A percentile compares a stretch with the other conserved stretches of the same genome.
Conservation (phyloP, 1,140 invertebrate genomes). For the Telenomus remus region DNA sequence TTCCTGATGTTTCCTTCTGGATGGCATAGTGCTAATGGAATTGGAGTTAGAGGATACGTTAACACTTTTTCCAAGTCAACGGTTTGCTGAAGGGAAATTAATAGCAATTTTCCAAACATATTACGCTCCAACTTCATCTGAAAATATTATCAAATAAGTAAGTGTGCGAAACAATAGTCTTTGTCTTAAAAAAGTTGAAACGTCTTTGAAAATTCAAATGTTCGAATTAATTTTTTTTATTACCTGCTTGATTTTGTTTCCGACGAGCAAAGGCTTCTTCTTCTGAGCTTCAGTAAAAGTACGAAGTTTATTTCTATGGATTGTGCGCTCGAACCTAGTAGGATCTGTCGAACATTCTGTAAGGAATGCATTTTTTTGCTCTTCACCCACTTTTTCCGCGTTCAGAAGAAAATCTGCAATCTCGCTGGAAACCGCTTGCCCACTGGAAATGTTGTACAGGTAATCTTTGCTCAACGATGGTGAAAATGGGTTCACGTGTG, state of each 20-base stretch:
- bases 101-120: constrained; percentile 52
- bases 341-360: constrained; percentile 18
- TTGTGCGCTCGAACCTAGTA: constrained; percentile 36
- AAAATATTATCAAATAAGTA: no score
- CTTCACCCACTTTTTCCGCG: constrained; percentile 29
- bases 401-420: constrained; percentile 32
- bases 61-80: constrained; percentile 46
- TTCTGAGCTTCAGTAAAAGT: constrained; percentile 34
- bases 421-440: constrained; percentile 22
- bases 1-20: constrained; percentile 63
- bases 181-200: background rate
- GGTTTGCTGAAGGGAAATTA: constrained; percentile 49
- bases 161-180: no score
- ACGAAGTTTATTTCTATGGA: constrained; percentile 28
- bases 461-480: constrained; percentile 20
- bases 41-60: constrained; percentile 23
- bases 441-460: constrained; percentile 49
- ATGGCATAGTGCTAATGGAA: constrained; percentile 60
- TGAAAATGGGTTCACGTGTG: constrained; percentile 35
- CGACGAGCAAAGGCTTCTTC: constrained; percentile 28
- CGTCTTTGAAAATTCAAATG: no score
- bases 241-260: constrained; percentile 38
- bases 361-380: constrained; percentile 33
- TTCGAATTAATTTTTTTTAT: no score
- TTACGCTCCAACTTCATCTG: constrained; percentile 51